Evolutionary conservation across 2,113 vertebrate genomes (phyloP).

Genomic region (Sorex fumeus): DNA sequence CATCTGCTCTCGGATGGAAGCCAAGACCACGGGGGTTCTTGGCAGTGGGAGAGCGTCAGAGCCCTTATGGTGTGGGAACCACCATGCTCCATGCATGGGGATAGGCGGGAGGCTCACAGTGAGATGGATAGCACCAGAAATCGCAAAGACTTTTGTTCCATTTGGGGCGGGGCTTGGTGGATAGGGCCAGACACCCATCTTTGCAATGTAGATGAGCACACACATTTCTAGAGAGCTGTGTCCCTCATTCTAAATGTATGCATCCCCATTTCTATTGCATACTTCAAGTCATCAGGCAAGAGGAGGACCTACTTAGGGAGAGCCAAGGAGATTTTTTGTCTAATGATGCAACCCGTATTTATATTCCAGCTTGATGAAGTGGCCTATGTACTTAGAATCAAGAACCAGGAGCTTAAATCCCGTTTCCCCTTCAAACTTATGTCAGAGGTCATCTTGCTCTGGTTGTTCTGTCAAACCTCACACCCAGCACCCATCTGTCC

Average conservation of each 20-base stretch:
- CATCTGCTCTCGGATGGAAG: not conserved
- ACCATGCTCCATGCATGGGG: not conserved
- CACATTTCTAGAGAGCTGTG: accelerated
- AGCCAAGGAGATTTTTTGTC: not conserved
- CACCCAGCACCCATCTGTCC: not conserved
- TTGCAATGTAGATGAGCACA: not conserved
- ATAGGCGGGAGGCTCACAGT: not conserved
- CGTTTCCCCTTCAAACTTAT: not conserved
- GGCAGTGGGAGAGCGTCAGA: not conserved
- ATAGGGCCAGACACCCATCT: not conserved
- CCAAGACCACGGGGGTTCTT: not conserved
- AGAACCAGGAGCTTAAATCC: not conserved
- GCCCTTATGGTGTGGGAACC: not conserved
- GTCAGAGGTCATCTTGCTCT: not conserved
- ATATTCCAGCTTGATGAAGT: not conserved
- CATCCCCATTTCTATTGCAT: not conserved
- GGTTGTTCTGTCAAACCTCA: not conserved
- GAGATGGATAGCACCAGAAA: not conserved
- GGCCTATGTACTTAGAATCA: not conserved
- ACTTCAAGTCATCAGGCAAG: not conserved
- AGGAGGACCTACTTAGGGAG: not conserved
- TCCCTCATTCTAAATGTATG: accelerated
- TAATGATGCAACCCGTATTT: not conserved
- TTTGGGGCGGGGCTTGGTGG: not conserved
- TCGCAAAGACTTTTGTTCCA: not conserved